Conservation (phyloP, 2,888 invertebrate genomes). For the Bellardia bayeri region DNA sequence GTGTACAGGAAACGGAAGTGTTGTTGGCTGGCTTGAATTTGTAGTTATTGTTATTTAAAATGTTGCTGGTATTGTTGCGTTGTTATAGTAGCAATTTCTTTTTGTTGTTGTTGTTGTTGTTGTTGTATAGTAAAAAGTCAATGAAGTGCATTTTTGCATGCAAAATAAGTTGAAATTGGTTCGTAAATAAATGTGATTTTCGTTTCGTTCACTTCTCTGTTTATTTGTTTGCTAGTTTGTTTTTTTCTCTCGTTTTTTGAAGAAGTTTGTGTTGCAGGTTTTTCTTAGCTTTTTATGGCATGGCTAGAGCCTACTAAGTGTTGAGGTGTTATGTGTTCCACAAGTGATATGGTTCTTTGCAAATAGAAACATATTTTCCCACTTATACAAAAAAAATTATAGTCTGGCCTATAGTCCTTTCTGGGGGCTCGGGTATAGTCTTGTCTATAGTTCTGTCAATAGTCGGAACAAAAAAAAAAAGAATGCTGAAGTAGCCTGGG, state of each 20-base stretch:
- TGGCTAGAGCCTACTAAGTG: background rate
- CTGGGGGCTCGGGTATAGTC: no score
- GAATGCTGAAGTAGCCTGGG: no score
- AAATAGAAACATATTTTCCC: no score
- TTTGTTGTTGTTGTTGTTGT: constrained; percentile 11
- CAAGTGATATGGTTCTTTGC: no score
- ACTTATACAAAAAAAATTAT: no score
- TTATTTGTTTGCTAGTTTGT: background rate
- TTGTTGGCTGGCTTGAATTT: constrained; percentile 64
- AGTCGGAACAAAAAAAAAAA: no score
- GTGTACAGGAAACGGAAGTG: constrained; percentile 67
- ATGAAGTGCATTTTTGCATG: constrained; percentile 73
- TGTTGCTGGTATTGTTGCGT: constrained; percentile 18
- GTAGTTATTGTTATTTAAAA: constrained; percentile 65
- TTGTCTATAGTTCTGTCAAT: no score
- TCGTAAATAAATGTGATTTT: constrained; percentile 70
- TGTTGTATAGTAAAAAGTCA: constrained; percentile 55
- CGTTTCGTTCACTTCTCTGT: constrained; percentile 36
- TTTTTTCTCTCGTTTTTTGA: no score
- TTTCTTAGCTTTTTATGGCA: background rate
- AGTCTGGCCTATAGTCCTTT: no score
- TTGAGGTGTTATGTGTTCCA: background rate
- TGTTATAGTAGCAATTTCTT: constrained; percentile 14
- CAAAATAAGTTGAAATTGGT: constrained; percentile 70
- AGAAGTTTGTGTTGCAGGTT: background rate